These are phyloP conservation scores for Meriones psammophilus DNA, from an alignment of 2,797 vertebrate genomes.

Conservation along the genomic window DNA sequence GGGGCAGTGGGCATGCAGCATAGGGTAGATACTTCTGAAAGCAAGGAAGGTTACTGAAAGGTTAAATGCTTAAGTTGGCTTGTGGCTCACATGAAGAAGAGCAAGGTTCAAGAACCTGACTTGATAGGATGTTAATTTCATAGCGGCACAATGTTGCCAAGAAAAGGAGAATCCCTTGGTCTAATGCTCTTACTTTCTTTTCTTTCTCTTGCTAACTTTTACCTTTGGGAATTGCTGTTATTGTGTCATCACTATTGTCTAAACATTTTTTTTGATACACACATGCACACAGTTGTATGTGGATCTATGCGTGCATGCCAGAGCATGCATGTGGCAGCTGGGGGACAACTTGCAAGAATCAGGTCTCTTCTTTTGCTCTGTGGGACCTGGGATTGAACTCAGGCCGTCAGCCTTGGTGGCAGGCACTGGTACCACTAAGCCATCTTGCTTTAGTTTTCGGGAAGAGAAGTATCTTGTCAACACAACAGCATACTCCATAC, in stretches of 20 bases:
- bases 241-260: neutral
- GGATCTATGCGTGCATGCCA: neutral
- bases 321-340: neutral
- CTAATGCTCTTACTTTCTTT: constrained; percentile 23
- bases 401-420: neutral
- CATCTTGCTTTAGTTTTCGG: neutral
- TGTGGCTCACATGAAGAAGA: constrained; percentile 6
- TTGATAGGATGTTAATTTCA: constrained; percentile 46
- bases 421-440: neutral
- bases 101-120: neutral
- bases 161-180: constrained; percentile 40
- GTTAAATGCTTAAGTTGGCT: neutral
- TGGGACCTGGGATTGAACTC: neutral
- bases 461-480: neutral
- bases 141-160: constrained; percentile 45
- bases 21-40: constrained; percentile 24
- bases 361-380: neutral
- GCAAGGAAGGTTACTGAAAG: constrained; percentile 8
- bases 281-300: neutral
- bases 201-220: constrained; percentile 43
- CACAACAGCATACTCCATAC: too few relatives aligned
- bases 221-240: neutral
- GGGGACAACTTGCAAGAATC: neutral
- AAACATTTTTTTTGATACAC: neutral
- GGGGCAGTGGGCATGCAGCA: too few relatives aligned